Evolutionary conservation across 2,113 vertebrate species (phyloP).

Genomic region (Pterophyllum scalare): DNA sequence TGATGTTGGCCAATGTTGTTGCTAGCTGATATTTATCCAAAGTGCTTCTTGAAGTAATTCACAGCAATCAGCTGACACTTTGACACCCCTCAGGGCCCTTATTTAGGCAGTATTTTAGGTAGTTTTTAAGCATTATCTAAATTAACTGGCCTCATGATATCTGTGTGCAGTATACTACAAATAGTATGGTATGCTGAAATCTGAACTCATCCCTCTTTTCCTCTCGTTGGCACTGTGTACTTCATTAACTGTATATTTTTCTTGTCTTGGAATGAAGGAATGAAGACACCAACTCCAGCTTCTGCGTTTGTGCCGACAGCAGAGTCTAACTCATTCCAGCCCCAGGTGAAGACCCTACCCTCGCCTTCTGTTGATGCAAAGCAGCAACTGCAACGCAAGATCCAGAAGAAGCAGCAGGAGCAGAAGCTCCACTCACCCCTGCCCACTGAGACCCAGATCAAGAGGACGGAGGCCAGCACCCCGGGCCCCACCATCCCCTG

Average conservation of each 20-base stretch:
- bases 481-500: slow-evolving; percentile 87
- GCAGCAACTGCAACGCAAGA: slow-evolving; percentile 98
- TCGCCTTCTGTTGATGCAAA: slow-evolving; percentile 96
- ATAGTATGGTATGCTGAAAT: neutral
- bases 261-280: slow-evolving; percentile 80
- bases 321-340: slow-evolving; percentile 96
- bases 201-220: neutral
- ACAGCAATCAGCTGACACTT: neutral
- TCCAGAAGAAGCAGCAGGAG: slow-evolving; percentile 99
- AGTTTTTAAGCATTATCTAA: neutral
- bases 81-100: neutral
- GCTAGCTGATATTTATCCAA: neutral
- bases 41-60: neutral
- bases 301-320: slow-evolving; percentile 97
- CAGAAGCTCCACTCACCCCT: slow-evolving; percentile 96
- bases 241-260: neutral
- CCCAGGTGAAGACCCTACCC: slow-evolving; percentile 95
- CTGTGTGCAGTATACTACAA: neutral
- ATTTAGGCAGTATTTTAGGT: neutral
- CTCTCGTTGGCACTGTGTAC: neutral
- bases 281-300: slow-evolving; percentile 91
- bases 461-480: slow-evolving; percentile 85
- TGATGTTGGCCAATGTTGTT: no score
- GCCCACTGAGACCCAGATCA: slow-evolving; percentile 88
- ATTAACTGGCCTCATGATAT: neutral